Conservation (phyloP, 2,113 vertebrate species). For the Philantomba maxwellii region DNA sequence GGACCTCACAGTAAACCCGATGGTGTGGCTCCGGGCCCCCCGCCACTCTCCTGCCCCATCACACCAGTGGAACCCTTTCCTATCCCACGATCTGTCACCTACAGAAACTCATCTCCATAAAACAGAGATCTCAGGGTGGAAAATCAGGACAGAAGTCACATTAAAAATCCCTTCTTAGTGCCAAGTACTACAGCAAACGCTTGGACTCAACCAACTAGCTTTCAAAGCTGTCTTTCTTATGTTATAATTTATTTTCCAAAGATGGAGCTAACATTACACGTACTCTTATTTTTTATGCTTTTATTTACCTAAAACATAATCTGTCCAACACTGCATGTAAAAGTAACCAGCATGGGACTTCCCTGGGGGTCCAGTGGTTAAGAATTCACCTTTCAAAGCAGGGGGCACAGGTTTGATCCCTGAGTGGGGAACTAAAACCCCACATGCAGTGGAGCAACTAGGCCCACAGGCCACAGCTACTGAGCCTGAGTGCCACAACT, state of each 20-base stretch:
- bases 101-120: neutral
- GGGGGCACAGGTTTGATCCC: neutral
- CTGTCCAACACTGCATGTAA: neutral
- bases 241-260: neutral
- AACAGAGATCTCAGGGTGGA: neutral
- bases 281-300: neutral
- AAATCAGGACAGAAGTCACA: neutral
- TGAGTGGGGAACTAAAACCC: neutral
- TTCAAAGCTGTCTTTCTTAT: neutral
- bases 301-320: neutral
- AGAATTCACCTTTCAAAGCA: neutral
- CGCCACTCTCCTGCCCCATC: rapidly evolving
- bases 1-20: neutral
- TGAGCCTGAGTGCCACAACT: neutral
- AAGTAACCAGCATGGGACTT: neutral
- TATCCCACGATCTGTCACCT: neutral
- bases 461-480: neutral
- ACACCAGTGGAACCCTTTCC: neutral
- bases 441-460: neutral
- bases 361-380: neutral
- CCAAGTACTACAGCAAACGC: neutral
- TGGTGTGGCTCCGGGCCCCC: neutral
- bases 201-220: neutral
- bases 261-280: neutral
- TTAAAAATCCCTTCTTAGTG: neutral